Conservation (phyloP, 2,113 vertebrate species). For the Aptenodytes forsteri region DNA sequence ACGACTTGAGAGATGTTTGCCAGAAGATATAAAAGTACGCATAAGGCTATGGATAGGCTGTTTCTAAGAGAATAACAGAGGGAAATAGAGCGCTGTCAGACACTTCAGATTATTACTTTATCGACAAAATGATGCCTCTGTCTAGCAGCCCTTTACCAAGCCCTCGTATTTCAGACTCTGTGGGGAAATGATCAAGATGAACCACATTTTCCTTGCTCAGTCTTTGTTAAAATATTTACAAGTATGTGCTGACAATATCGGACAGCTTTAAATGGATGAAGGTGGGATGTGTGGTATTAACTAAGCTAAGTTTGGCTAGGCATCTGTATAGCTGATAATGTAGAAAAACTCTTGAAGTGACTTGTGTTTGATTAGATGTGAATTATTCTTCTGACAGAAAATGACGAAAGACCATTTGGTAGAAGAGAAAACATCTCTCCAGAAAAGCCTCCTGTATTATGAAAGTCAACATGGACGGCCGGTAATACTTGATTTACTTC, state of each 20-base stretch:
- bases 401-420: conserved; percentile 96
- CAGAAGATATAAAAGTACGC: conserved; percentile 91
- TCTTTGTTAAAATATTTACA: not conserved
- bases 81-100: not conserved
- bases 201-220: not conserved
- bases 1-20: conserved; percentile 88
- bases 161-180: not conserved
- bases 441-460: conserved; percentile 96
- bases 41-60: not conserved
- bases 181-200: not conserved
- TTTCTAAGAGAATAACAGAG: not conserved
- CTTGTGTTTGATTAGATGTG: not conserved
- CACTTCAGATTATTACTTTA: not conserved
- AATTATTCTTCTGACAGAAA: conserved; percentile 78
- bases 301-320: not conserved
- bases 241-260: not conserved
- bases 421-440: conserved; percentile 93
- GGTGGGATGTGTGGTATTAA: not conserved
- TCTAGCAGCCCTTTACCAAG: not conserved
- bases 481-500: conserved; percentile 70
- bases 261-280: not conserved
- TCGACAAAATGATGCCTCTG: not conserved
- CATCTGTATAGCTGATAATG: not conserved
- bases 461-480: conserved; percentile 95
- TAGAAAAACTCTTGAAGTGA: not conserved